Conservation (phyloP, 2,113 vertebrate species). For the Anseranas semipalmata region DNA sequence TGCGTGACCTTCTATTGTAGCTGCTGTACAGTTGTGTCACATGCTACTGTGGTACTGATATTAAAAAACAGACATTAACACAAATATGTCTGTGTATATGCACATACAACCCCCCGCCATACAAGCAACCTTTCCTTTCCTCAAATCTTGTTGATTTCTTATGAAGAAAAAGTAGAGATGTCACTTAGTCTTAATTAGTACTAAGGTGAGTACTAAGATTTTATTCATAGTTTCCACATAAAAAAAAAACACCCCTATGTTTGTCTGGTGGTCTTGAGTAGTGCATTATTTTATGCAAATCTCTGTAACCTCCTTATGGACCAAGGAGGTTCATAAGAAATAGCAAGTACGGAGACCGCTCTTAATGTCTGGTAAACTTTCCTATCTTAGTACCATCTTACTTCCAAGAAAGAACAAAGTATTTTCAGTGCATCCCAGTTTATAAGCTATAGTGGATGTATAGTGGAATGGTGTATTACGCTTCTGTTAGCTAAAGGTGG, state of each 20-base stretch:
- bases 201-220: not conserved
- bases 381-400: not conserved
- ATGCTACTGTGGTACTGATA: fast-evolving
- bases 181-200: fast-evolving
- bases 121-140: fast-evolving
- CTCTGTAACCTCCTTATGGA: not conserved
- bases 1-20: not conserved
- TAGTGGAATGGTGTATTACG: not conserved
- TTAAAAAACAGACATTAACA: fast-evolving
- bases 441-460: not conserved
- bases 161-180: too few relatives aligned
- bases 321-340: not conserved
- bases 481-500: not conserved
- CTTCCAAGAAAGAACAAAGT: not conserved
- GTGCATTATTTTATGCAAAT: not conserved
- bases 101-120: too few relatives aligned
- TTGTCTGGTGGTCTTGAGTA: not conserved
- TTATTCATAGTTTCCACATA: too few relatives aligned
- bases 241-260: not conserved
- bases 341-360: not conserved
- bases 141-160: fast-evolving
- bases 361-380: not conserved
- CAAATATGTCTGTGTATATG: fast-evolving
- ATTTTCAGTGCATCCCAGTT: not conserved
- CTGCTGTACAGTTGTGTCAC: not conserved